Base-by-base conservation (phyloP, 2,113 vertebrate genomes). In the Typhlomys cinereus region DNA sequence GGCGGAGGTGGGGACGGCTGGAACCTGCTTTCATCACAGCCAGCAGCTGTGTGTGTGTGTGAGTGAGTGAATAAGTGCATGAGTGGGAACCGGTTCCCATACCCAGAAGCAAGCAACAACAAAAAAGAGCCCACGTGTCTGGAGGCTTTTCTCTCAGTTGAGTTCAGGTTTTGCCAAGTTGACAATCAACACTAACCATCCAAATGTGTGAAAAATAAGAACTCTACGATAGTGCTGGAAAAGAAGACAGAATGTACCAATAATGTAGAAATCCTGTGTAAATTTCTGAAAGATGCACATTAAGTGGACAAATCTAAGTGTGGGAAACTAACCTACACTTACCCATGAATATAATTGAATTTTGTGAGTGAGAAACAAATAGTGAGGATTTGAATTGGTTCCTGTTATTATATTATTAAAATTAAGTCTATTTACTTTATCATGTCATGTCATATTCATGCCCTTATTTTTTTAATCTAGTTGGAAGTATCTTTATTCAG, bases 361-460 rank as follows among this genome's bases (percentile, higher is more conserved):
- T 98, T 98, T 97, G 87, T 98, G 98, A 97, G 97, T 98, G 98
- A 98, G 97, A 98, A 97, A 98, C 97, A 98, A 97, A 97, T 97
- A 96, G 97, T 98, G 96, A 98, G 97, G 98, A 98, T 98, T 97
- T 94, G 95, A 98, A 98, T 98, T 98, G 98, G 97, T 98, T 97
- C 97, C 97, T 98, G 96, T 92, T 97, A 96, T 97, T 97, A 97
- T 95, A 98, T 97, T 98, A 98, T 98, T 98, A 98, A 98, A 98
- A 98, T 98, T 97, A 98, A 98, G 98, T 98, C 98, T 98, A 98
- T 98, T 98, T 99, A 98, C 98, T 98, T 99, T 99, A 99, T 99
- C 98, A 95, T 98, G 98, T 98, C 98, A 98, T 99, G 98, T 34
- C 4, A 59, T 59, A 7, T 98, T 98, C 98, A 98, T 99, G 98